Conservation (phyloP, 2,797 vertebrate genomes). For the Momotus momota region DNA sequence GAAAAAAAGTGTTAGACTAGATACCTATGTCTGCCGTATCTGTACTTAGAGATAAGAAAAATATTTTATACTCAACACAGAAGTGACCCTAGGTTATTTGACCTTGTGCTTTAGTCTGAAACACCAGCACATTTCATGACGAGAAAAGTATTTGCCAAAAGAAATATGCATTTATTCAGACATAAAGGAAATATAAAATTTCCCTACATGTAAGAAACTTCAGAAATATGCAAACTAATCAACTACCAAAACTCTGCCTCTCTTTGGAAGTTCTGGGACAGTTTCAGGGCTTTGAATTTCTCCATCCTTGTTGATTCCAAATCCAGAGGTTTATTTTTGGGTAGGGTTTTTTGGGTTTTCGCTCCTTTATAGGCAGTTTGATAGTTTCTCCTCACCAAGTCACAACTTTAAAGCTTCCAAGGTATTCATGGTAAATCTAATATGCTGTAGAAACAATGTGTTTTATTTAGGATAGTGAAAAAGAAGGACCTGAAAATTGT, state of each 20-base stretch:
- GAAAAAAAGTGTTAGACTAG: not conserved
- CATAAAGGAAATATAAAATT: not conserved
- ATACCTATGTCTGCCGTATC: not conserved
- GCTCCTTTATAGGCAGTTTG: not conserved
- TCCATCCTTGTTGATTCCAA: not conserved
- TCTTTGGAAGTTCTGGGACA: not conserved
- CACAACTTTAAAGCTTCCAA: not conserved
- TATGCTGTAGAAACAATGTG: not conserved
- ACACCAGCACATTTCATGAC: not conserved
- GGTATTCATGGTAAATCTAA: not conserved
- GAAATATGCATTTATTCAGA: not conserved
- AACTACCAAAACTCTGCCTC: not conserved
- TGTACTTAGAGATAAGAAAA: conserved; percentile 23
- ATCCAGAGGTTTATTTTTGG: not conserved
- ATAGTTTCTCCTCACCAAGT: not conserved
- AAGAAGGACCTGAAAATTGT: not conserved
- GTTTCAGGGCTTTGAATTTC: not conserved
- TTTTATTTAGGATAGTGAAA: not conserved
- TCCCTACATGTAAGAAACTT: not conserved
- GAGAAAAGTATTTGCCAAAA: not conserved
- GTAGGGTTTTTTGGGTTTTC: not conserved
- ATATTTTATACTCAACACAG: not conserved
- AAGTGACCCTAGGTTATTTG: not conserved
- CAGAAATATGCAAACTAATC: not conserved
- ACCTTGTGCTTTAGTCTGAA: not conserved